These are phyloP conservation scores for Aquatica leii DNA, from an alignment of 2,888 invertebrate species.

Conservation along the genomic window DNA sequence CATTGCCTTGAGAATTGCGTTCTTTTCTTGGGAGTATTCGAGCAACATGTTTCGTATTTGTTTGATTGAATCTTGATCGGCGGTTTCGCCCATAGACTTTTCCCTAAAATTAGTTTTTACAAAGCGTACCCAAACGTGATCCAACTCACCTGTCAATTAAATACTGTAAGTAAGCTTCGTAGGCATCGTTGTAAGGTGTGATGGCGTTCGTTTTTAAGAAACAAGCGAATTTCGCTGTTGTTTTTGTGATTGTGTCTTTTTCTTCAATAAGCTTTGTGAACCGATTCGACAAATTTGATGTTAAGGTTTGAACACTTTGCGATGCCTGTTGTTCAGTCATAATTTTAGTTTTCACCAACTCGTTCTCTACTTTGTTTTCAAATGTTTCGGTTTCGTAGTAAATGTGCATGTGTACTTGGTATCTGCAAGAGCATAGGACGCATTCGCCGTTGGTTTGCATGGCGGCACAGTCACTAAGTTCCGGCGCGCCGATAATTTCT, in stretches of 20 bases:
- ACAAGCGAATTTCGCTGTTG: conserved; percentile 54
- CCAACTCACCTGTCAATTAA: conserved; percentile 49
- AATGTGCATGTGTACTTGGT: conserved; percentile 52
- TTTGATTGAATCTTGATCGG: conserved; percentile 40
- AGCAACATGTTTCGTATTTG: conserved; percentile 43
- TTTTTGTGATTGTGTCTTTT: conserved; percentile 45
- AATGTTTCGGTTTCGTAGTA: conserved; percentile 50
- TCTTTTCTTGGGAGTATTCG: conserved; percentile 48
- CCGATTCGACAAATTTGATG: conserved; percentile 39
- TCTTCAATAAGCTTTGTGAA: conserved; percentile 44
- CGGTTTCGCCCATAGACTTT: conserved; percentile 40
- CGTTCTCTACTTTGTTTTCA: conserved; percentile 44
- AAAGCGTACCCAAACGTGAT: not conserved
- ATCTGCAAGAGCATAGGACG: conserved; percentile 47
- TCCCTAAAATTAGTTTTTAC: conserved; percentile 44
- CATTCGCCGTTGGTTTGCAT: conserved; percentile 45
- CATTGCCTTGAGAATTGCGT: conserved; percentile 43
- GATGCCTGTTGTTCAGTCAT: conserved; percentile 41
- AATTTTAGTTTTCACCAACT: conserved; percentile 43
- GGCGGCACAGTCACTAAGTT: conserved; percentile 48
- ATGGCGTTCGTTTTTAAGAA: conserved; percentile 55
- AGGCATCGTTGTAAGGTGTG: no score
- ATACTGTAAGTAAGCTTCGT: conserved; percentile 52
- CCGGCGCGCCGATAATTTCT: conserved; percentile 51
- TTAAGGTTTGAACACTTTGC: conserved; percentile 40